Base-by-base conservation (phyloP, 2,113 vertebrate species). In the Coptodon bakossiorum region DNA sequence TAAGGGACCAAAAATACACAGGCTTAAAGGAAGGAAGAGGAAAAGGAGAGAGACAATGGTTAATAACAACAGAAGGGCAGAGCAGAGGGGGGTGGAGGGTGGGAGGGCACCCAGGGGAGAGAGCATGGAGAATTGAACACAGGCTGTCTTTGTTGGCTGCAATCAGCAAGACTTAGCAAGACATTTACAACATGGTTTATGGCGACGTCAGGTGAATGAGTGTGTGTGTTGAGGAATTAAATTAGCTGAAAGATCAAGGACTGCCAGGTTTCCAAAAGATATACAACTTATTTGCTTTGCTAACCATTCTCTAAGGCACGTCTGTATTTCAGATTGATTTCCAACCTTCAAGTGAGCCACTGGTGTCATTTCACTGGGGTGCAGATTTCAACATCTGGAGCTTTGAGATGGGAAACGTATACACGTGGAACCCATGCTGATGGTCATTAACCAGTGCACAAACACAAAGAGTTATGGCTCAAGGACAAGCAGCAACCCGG, bases 121-220 rank as follows among this genome's bases (percentile, higher is more conserved):
- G 50, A 85, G 71, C 80, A 13, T 73, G 71, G 86, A 92, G 91
- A 90, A 90, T 76, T 82, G 52, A 88, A 93, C 90, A 95, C 88
- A 94, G 89, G 80, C 86, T 12, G 83, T 80, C 87, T 93, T 93
- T 94, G 93, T 94, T 92, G 87, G 87, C 87, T 79, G 84, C 90
- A 90, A 92, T 88, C 90, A 91, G 86, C 71, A 88, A 59, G 82
- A 89, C 82, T 80, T 66, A 43, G 52, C 81, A 81, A 34, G 89
- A 91, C 87, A 88, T 92, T 94, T 92, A 90, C 85, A 83, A 53
- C 87, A 61, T 66, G 90, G 56, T 93, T 95, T 88, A 94, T 53
- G 83, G 87, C 88, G 52, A 38, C 81, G 88, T 94, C 91, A 95
- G 93, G 93, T 95, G 91, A 94, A 85, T 48, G 79, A 61, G 45